A percentile compares a stretch with the other conserved stretches of the same genome.
Conservation (phyloP, 2,113 vertebrate species). For the Peromyscus maniculatus region DNA sequence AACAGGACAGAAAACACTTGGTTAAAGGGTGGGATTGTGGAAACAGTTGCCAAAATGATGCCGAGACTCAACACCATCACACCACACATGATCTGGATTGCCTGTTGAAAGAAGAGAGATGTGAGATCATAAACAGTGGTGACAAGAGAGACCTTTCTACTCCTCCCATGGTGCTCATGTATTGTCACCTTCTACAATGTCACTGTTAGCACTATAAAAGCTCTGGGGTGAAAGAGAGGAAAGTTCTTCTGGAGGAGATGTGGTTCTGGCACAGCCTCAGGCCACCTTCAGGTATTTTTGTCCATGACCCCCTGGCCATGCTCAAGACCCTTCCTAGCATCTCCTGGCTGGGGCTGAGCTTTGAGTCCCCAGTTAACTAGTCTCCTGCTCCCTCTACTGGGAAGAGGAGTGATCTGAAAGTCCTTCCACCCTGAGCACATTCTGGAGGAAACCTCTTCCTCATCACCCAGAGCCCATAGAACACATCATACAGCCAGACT, state of each 20-base stretch:
- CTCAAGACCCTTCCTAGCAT: fast-evolving
- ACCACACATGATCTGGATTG: conserved; percentile 69
- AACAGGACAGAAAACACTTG: not conserved
- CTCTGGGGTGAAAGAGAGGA: not conserved
- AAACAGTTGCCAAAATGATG: conserved; percentile 16
- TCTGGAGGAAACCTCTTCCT: not conserved
- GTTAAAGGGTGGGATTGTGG: not conserved
- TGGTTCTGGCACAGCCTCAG: not conserved
- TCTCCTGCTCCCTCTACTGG: not conserved
- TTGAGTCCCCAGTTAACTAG: not conserved
- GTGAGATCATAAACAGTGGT: not conserved
- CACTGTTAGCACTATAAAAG: not conserved
- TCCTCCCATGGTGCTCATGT: fast-evolving
- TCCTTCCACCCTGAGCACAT: no score
- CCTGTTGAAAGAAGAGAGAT: conserved; percentile 42
- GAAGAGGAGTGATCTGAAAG: not conserved
- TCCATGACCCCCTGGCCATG: not conserved
- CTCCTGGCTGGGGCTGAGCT: no score
- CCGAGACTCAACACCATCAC: conserved; percentile 54
- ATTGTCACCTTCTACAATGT: not conserved
- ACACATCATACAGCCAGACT: not conserved
- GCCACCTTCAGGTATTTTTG: not conserved
- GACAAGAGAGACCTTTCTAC: not conserved
- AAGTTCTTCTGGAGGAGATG: not conserved
- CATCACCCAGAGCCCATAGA: not conserved